phyloP scores from a whole-genome alignment of 2,797 vertebrate genomes.

The Agapornis canus region DNA sequence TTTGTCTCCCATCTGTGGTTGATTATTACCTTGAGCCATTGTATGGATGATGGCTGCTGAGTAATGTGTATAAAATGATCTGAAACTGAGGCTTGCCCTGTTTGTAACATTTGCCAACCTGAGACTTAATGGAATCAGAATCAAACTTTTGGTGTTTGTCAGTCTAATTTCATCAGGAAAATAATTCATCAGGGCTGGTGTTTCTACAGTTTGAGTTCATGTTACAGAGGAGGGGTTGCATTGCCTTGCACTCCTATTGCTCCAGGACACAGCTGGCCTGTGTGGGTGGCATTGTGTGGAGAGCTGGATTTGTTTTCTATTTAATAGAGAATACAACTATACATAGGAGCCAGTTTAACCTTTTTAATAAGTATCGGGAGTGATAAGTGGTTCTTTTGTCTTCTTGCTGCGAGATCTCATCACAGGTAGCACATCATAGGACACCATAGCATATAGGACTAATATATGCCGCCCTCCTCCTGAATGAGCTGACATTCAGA shows the following conservation, averaged over 20 bases:
- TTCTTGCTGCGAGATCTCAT: neutral
- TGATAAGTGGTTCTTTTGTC: neutral
- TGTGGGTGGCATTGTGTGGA: neutral
- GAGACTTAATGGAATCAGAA: neutral
- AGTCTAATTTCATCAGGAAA: neutral
- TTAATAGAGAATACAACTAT: neutral
- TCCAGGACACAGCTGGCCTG: rapidly evolving
- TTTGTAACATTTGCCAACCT: neutral
- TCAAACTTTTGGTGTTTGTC: neutral
- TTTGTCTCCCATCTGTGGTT: neutral
- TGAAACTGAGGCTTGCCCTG: neutral
- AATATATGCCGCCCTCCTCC: neutral
- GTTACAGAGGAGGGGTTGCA: neutral
- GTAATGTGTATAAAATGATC: neutral
- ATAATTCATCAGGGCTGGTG: neutral
- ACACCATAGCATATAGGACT: neutral
- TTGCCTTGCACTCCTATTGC: neutral
- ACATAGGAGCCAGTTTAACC: neutral
- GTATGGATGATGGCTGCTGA: neutral
- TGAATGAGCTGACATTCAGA: neutral
- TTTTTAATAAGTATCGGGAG: neutral
- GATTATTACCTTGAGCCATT: rapidly evolving
- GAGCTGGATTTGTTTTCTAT: neutral
- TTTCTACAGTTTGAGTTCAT: neutral
- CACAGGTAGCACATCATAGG: neutral